Percentiles rank a stretch among this genome's conserved stretches.
Conservation (phyloP, 2,888 invertebrate species). For the Tenthredo distinguenda region DNA sequence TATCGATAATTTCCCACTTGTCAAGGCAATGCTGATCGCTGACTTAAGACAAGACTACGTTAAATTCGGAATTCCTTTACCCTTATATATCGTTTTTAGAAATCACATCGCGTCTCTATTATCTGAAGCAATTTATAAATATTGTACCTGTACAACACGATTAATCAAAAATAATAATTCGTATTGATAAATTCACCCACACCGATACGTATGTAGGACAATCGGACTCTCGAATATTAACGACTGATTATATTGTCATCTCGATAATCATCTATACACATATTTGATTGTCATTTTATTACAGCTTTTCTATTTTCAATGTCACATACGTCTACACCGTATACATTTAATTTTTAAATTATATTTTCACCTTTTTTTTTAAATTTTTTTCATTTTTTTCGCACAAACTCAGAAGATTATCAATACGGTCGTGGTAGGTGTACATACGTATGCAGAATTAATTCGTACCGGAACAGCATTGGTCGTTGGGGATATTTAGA, state of each 20-base stretch:
- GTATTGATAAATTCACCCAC: too few species aligned
- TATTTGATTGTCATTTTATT: neutral
- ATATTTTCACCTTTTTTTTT: neutral
- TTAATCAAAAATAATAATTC: neutral
- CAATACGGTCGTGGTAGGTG: too few species aligned
- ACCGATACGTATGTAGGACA: too few species aligned
- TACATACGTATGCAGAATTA: too few species aligned
- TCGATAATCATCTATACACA: neutral
- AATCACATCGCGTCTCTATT: neutral
- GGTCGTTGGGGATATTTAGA: too few species aligned
- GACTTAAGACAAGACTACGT: neutral
- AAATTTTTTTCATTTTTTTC: too few species aligned
- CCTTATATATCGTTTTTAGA: constrained; percentile 12
- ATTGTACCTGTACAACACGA: neutral
- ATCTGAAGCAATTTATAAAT: neutral
- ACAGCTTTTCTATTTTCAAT: neutral
- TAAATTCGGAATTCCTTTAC: neutral
- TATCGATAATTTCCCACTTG: neutral
- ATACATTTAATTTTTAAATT: too few species aligned
- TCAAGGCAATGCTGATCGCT: neutral
- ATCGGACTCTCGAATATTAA: neutral
- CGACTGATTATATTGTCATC: neutral
- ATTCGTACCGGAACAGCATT: too few species aligned
- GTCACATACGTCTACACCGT: too few species aligned
- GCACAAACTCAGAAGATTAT: too few species aligned